A percentile compares a stretch with the other conserved stretches of the same genome.
Conservation (phyloP, 2,113 vertebrate genomes). For the Bubo blakistoni region DNA sequence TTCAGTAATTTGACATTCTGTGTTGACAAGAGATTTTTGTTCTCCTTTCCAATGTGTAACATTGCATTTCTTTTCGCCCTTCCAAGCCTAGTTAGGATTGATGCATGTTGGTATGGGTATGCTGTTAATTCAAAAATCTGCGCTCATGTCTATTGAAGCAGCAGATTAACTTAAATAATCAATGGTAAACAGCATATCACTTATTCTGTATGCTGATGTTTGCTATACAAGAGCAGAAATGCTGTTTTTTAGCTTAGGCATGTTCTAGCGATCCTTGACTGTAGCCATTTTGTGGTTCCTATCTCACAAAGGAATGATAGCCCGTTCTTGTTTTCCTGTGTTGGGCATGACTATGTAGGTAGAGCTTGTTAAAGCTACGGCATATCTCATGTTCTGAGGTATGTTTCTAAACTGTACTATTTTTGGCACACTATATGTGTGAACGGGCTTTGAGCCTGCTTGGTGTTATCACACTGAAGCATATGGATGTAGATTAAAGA, state of each 20-base stretch:
- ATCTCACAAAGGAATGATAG: slow-evolving; percentile 30
- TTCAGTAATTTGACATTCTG: not conserved
- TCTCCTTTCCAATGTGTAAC: not conserved
- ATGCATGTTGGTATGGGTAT: slow-evolving; percentile 57
- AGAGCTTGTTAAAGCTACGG: slow-evolving; percentile 37
- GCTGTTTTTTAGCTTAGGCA: slow-evolving; percentile 54
- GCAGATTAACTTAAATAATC: slow-evolving; percentile 41
- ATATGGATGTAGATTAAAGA: not conserved
- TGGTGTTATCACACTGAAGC: slow-evolving; percentile 61
- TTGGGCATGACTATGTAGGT: slow-evolving; percentile 55
- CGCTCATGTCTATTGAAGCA: not conserved
- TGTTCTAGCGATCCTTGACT: slow-evolving; percentile 48
- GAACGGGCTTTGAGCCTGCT: slow-evolving; percentile 56
- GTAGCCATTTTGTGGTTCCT: slow-evolving; percentile 66
- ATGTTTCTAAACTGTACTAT: slow-evolving; percentile 6
- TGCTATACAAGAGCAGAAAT: slow-evolving; percentile 62
- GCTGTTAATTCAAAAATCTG: slow-evolving; percentile 62
- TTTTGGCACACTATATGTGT: slow-evolving; percentile 72
- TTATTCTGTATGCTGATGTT: slow-evolving; percentile 53
- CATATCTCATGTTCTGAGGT: slow-evolving; percentile 30
- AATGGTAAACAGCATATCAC: slow-evolving; percentile 58
- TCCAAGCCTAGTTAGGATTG: slow-evolving; percentile 58
- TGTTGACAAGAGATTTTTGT: not conserved
- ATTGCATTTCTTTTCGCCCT: not conserved
- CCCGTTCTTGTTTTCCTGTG: slow-evolving; percentile 47